Base-by-base conservation (phyloP, 1,140 invertebrate species). In the Drosophila quadrilineata region DNA sequence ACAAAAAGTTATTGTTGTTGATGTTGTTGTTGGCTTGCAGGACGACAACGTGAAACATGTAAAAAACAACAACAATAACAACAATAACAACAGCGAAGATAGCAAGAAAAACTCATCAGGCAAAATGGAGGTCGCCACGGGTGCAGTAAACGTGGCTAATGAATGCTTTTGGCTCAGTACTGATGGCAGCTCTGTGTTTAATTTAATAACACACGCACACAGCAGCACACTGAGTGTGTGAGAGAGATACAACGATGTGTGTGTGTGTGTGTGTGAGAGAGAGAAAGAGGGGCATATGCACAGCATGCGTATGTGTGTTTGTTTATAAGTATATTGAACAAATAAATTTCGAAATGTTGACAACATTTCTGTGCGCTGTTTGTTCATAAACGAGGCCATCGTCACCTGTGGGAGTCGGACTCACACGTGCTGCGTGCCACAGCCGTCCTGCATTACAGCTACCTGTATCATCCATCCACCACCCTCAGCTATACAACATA, bases 331-430 rank as follows among this genome's bases (percentile, higher is more conserved):
- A 71, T 84, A 84, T 84, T 84, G 79, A 84, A 85, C 79, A 85
- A 85, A 85, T 85, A 85, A 86, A 85, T 85, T 85, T 85, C 60
- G 80, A 85, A 85, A 85, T 85, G 79, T 85, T 85, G 79, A 85
- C 79, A 85, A 85, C 79, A 85, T 85, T 85, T 85, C n/a, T n/a
- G n/a, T n/a, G n/a, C 71, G 79, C 74, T 85, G 79, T 85, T 85
- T 85, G 79, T 85, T 85, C 74, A 85, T 85, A 85, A 85, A 85
- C 71, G 79, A 85, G 79, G 79, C 79, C 79, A 85, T 85, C 79
- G 79, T 85, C 79, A 85, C 79, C 79, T 85, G 79, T 85, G 79
- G 79, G 79, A 85, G 71, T 62, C 6, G 19, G 26, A 5, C 12
- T 21, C 41, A 16, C 72, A 80, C 75, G 70, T 82, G 71, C 50